Conservation (phyloP, 30 jellyfish, hydroid and myxozoan genomes). For the Hydractinia echinata region DNA sequence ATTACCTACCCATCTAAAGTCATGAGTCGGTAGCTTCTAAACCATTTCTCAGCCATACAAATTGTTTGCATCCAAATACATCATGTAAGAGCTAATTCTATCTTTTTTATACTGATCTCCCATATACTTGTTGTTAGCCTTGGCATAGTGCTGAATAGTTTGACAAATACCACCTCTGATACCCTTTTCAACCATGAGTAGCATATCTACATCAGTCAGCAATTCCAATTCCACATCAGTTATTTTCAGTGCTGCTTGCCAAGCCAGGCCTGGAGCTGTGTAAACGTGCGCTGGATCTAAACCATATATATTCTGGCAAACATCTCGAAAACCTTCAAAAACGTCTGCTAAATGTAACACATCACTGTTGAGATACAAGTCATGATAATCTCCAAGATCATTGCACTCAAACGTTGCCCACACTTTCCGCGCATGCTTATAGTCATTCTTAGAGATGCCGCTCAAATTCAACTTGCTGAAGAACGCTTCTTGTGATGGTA, state of each 20-base stretch:
- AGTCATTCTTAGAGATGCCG: too few species aligned
- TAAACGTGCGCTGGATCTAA: too few species aligned
- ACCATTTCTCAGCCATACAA: too few species aligned
- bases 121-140: neutral
- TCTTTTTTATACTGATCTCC: conserved; percentile 8
- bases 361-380: conserved; percentile 30
- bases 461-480: too few species aligned
- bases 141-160: neutral
- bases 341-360: conserved; percentile 32
- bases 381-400: conserved; percentile 44
- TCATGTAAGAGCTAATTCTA: conserved; percentile 4
- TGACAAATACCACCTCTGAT: conserved; percentile 32
- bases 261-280: conserved; percentile 58
- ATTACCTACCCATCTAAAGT: neutral
- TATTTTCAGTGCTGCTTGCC: conserved; percentile 37
- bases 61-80: neutral
- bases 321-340: too few species aligned
- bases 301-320: conserved; percentile 35
- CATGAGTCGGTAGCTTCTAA: too few species aligned
- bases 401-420: too few species aligned
- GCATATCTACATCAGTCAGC: conserved; percentile 25
- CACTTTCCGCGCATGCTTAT: too few species aligned
- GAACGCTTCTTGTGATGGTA: too few species aligned
- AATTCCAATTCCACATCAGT: conserved; percentile 20
- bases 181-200: conserved; percentile 29